Conservation (phyloP, 2,797 vertebrate species). For the Selene dorsalis region DNA sequence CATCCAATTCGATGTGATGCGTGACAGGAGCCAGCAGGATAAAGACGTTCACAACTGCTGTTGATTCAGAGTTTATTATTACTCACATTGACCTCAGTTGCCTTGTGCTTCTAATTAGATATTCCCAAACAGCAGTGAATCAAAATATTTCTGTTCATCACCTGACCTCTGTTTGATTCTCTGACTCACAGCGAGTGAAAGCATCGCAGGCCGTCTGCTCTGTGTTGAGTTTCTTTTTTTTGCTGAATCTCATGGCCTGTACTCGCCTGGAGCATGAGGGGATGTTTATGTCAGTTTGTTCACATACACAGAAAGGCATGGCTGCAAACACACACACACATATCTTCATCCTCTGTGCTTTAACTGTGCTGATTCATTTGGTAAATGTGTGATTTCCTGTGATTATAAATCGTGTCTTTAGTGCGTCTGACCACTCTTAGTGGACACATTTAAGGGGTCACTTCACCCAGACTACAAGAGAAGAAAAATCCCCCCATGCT, state of each 20-base stretch:
- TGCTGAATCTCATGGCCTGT: neutral
- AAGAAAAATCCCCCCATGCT: neutral
- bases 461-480: neutral
- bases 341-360: neutral
- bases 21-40: conserved; percentile 1
- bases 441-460: conserved; percentile 4
- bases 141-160: conserved; percentile 48
- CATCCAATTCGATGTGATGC: neutral
- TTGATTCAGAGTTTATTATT: conserved; percentile 41
- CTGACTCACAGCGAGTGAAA: conserved; percentile 36
- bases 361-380: neutral
- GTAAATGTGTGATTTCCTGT: neutral
- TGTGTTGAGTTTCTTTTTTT: neutral
- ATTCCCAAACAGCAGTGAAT: conserved; percentile 15
- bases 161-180: conserved; percentile 40
- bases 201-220: neutral
- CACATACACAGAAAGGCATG: neutral
- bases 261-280: neutral
- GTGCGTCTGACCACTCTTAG: neutral
- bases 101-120: neutral
- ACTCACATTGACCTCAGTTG: conserved; percentile 30
- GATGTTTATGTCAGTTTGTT: conserved; percentile 15
- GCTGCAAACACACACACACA: neutral
- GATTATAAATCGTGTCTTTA: neutral
- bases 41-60: conserved; percentile 15